Evolutionary conservation across 2,888 invertebrate genomes (phyloP).

Genomic region (Agonopterix subpropinquella): DNA sequence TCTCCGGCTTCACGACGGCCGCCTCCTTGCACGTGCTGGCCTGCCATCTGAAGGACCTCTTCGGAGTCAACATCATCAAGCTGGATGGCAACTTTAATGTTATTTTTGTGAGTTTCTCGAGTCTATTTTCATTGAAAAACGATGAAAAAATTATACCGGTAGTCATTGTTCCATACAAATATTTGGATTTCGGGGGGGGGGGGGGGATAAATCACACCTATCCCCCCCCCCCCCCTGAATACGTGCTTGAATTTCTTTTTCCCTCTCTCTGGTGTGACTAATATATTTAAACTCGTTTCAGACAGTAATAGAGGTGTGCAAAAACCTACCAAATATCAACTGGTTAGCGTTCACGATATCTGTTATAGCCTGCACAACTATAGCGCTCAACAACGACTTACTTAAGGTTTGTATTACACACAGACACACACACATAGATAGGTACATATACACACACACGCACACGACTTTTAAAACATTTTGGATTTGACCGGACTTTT

Average conservation of each 20-base stretch:
- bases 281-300: slow-evolving; percentile 36
- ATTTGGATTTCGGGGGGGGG: too few relatives aligned
- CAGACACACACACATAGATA: too few relatives aligned
- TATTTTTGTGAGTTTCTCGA: slow-evolving; percentile 72
- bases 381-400: slow-evolving; percentile 83
- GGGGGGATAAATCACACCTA: too few relatives aligned
- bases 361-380: slow-evolving; percentile 77
- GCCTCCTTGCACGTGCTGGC: slow-evolving; percentile 90
- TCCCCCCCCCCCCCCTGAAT: too few relatives aligned
- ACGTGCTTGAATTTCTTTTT: too few relatives aligned
- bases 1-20: slow-evolving; percentile 92
- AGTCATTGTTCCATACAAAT: too few relatives aligned
- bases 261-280: too few relatives aligned
- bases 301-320: slow-evolving; percentile 71
- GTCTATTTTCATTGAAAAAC: too few relatives aligned
- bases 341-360: slow-evolving; percentile 81
- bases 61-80: slow-evolving; percentile 77
- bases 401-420: slow-evolving; percentile 77
- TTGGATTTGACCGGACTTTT: too few relatives aligned
- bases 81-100: slow-evolving; percentile 79
- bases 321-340: slow-evolving; percentile 75
- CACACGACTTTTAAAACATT: background rate
- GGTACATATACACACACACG: background rate
- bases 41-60: slow-evolving; percentile 85
- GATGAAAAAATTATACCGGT: too few relatives aligned